phyloP scores from a whole-genome alignment of 35 echinoderm and acorn worm genomes.

The Lytechinus variegatus region DNA sequence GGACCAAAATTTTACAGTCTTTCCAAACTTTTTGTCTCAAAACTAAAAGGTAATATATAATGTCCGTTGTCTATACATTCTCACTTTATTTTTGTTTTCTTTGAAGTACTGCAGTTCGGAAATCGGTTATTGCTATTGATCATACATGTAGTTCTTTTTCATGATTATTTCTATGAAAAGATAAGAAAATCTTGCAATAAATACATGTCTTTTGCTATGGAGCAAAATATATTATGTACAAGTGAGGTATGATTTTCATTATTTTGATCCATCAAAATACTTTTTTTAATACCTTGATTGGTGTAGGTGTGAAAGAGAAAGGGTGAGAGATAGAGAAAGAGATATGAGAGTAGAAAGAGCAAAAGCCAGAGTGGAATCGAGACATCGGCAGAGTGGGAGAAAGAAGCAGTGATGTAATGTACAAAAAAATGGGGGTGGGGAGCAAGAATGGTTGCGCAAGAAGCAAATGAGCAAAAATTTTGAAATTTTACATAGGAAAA shows the following conservation, averaged over 20 bases:
- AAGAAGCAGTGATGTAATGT: too few relatives aligned
- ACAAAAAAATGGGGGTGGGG: too few relatives aligned
- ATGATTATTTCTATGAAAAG: background rate
- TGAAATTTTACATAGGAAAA: too few relatives aligned
- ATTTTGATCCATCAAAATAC: background rate
- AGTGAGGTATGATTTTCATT: background rate
- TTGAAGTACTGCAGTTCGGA: background rate
- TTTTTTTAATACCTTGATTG: background rate
- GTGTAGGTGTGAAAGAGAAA: background rate
- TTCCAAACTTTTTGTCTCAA: background rate
- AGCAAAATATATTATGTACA: background rate
- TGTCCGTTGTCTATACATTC: background rate
- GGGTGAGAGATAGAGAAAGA: background rate
- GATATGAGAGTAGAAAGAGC: too few relatives aligned
- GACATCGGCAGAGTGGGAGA: too few relatives aligned
- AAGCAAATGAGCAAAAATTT: too few relatives aligned
- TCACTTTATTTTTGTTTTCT: background rate
- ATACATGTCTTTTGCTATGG: background rate
- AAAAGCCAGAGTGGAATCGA: too few relatives aligned
- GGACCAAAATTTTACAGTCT: background rate
- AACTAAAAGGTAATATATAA: background rate
- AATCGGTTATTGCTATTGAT: background rate
- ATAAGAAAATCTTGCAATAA: slow-evolving; percentile 20
- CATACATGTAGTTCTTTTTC: background rate
- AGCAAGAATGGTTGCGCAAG: too few relatives aligned